phyloP scores from a whole-genome alignment of 2,113 vertebrate species.

The Orcinus orca region DNA sequence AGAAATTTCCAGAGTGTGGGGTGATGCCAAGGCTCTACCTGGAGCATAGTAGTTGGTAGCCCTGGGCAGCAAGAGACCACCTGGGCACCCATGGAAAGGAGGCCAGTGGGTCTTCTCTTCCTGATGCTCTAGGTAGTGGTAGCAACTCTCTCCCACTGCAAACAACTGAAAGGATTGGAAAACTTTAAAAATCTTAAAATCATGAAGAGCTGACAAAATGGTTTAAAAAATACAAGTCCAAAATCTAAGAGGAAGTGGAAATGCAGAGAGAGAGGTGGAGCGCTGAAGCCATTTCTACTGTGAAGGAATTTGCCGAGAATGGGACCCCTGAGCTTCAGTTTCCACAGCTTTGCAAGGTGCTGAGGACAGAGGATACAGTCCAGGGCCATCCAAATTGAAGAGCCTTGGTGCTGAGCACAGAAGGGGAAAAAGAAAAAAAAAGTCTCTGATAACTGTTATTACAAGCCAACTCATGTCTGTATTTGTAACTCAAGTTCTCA shows the following conservation, averaged over 20 bases:
- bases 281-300: neutral
- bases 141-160: neutral
- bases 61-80: neutral
- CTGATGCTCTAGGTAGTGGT: rapidly evolving
- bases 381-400: neutral
- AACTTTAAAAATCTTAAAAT: neutral
- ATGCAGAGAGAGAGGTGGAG: rapidly evolving
- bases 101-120: neutral
- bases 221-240: neutral
- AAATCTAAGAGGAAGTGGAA: neutral
- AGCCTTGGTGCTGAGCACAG: neutral
- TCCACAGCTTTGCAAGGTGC: neutral
- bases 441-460: too few species aligned
- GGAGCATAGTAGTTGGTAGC: neutral
- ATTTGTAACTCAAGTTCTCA: neutral
- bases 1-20: neutral
- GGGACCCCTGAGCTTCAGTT: too few species aligned
- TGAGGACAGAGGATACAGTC: neutral
- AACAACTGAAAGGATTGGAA: neutral
- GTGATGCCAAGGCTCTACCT: neutral
- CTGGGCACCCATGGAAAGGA: neutral
- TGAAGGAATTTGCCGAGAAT: too few species aligned
- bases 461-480: neutral
- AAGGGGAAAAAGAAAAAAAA: neutral
- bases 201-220: neutral